Evolutionary conservation across 2,113 vertebrate genomes (phyloP).

Genomic region (Eurypyga helias): DNA sequence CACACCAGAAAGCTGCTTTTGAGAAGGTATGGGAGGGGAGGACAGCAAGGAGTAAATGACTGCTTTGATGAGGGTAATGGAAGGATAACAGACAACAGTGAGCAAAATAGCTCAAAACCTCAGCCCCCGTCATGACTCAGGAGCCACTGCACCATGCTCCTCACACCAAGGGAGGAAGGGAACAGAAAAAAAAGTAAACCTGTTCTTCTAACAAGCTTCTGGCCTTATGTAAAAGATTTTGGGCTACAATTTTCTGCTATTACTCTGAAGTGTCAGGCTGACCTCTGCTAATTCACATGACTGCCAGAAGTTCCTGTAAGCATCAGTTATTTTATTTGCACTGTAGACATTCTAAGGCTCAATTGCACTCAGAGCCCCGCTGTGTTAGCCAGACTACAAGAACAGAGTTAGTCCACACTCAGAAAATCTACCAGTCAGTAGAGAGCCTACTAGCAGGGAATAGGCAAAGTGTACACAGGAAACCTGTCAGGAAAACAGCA

Average conservation of each 20-base stretch:
- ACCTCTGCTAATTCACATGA: background rate
- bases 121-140: background rate
- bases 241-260: background rate
- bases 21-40: background rate
- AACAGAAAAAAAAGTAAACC: background rate
- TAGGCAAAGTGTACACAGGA: background rate
- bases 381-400: background rate
- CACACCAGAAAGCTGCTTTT: background rate
- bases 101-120: background rate
- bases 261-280: background rate
- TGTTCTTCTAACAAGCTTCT: background rate
- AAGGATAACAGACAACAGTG: conserved; percentile 20
- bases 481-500: background rate
- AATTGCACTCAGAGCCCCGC: background rate
- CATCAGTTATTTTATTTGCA: background rate
- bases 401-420: background rate
- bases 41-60: background rate
- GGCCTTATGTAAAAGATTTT: background rate
- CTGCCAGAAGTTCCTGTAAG: background rate
- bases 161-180: background rate
- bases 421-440: background rate
- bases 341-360: background rate
- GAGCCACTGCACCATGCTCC: background rate
- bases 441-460: background rate
- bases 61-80: background rate